phyloP scores from a whole-genome alignment of 2,113 vertebrate species.

The Syrrhaptes paradoxus region DNA sequence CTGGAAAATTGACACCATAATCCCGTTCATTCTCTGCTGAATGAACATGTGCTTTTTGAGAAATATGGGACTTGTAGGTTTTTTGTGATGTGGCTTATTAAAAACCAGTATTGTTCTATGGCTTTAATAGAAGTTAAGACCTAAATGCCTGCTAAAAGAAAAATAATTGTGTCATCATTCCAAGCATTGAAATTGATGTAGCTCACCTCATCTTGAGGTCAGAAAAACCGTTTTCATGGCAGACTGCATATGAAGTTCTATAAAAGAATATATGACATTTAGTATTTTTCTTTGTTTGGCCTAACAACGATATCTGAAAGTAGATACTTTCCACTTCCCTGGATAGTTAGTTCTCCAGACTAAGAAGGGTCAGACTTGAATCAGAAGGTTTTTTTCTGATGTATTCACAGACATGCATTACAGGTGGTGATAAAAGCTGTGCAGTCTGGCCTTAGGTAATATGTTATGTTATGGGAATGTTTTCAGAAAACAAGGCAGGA shows the following conservation, averaged over 20 bases:
- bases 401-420: background rate
- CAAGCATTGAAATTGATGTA: background rate
- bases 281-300: background rate
- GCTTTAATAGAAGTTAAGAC: background rate
- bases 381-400: background rate
- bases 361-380: background rate
- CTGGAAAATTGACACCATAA: background rate
- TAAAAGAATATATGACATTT: background rate
- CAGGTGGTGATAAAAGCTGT: background rate
- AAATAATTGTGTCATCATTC: background rate
- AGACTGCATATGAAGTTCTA: background rate
- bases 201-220: background rate
- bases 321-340: background rate
- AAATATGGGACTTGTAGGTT: background rate
- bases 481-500: background rate
- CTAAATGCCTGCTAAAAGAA: background rate
- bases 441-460: background rate
- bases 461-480: background rate
- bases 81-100: background rate
- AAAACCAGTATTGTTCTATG: background rate
- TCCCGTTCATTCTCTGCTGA: background rate
- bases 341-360: background rate
- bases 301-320: background rate
- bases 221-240: background rate
- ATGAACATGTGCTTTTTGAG: background rate